Percentiles rank a stretch among this genome's conserved stretches.
Evolutionary conservation across 2,113 vertebrate species (phyloP).

Genomic region (Grus americana): DNA sequence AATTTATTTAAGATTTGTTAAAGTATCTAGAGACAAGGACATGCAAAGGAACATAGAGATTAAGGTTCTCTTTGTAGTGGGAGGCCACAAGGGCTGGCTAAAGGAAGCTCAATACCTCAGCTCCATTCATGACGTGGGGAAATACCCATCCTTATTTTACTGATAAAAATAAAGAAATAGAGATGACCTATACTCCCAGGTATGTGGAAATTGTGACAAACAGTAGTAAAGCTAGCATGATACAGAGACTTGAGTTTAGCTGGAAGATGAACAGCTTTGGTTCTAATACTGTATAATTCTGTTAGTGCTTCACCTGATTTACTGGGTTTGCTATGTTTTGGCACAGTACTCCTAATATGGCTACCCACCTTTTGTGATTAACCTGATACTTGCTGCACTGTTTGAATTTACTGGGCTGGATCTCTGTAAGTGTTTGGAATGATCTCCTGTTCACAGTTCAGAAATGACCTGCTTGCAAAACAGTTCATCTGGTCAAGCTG

Average conservation of each 20-base stretch:
- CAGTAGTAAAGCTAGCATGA: not conserved
- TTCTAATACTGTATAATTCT: not conserved
- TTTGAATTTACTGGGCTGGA: not conserved
- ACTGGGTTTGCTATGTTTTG: not conserved
- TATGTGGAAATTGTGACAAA: not conserved
- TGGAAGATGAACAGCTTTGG: not conserved
- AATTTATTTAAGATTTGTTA: not conserved
- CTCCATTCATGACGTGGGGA: not conserved
- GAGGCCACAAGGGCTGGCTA: not conserved
- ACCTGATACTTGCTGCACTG: accelerated
- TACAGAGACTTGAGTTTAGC: not conserved
- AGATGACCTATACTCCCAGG: not conserved
- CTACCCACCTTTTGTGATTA: not conserved
- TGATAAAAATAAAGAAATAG: not conserved
- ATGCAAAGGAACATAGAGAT: not conserved
- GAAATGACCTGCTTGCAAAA: not conserved
- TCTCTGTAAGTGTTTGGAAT: not conserved
- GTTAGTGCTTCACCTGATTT: not conserved
- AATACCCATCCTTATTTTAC: not conserved
- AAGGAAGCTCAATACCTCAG: not conserved
- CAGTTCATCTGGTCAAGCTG: not conserved
- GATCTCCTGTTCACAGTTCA: not conserved
- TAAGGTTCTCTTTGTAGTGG: not conserved
- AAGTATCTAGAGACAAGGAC: not conserved
- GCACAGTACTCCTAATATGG: no score